phyloP scores from a whole-genome alignment of 2,113 vertebrate genomes.

The Poeciliopsis retropinna region DNA sequence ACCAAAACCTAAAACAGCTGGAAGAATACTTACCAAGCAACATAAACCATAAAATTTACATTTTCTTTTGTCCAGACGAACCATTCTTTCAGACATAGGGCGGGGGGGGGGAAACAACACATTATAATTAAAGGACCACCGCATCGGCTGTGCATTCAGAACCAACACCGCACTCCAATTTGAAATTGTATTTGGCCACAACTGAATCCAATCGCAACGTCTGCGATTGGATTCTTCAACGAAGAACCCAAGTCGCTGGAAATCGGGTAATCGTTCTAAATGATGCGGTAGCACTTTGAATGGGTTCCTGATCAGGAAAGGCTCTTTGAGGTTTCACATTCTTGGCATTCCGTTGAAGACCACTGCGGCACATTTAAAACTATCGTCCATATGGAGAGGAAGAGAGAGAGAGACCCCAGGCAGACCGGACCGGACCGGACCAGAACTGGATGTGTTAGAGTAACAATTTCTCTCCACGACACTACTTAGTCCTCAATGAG shows the following conservation, averaged over 20 bases:
- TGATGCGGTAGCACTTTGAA: conserved; percentile 30
- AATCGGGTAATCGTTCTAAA: conserved; percentile 5
- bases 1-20: not conserved
- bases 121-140: not conserved
- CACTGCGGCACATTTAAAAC: conserved; percentile 70
- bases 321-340: conserved; percentile 75
- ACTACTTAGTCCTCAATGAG: not conserved
- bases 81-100: not conserved
- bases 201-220: conserved; percentile 10
- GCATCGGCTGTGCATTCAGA: not conserved
- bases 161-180: not conserved
- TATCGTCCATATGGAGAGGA: conserved; percentile 57
- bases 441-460: not conserved
- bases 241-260: conserved; percentile 7
- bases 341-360: conserved; percentile 74
- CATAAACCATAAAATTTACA: not conserved
- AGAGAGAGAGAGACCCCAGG: conserved; percentile 8
- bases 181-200: conserved; percentile 17
- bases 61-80: not conserved
- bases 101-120: not conserved
- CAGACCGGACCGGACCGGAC: not conserved
- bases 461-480: not conserved
- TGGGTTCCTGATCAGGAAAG: conserved; percentile 65
- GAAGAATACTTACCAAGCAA: not conserved
- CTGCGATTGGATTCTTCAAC: too few relatives aligned